Evolutionary conservation across 2,888 invertebrate species (phyloP).

Genomic region (Andrena praecox): DNA sequence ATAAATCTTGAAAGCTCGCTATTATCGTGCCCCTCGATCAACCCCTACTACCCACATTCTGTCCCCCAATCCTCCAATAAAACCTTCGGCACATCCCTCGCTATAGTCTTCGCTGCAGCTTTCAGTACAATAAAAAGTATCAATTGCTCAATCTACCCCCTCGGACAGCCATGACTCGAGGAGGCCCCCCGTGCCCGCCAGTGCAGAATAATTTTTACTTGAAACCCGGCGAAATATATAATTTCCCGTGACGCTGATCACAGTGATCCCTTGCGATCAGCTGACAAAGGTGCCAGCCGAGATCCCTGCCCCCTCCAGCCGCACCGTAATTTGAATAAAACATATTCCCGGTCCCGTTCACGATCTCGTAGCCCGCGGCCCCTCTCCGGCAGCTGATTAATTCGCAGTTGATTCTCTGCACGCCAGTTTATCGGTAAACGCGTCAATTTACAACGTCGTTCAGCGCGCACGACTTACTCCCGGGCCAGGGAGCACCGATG

Average conservation of each 20-base stretch:
- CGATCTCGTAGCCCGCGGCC: constrained; percentile 50
- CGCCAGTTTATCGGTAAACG: constrained; percentile 62
- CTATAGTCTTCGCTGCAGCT: background rate
- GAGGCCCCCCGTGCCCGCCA: background rate
- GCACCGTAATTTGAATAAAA: constrained; percentile 47
- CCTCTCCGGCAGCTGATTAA: constrained; percentile 41
- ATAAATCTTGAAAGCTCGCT: background rate
- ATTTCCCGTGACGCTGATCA: constrained; percentile 35
- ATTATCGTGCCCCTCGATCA: too few relatives aligned
- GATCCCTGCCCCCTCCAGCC: constrained; percentile 3
- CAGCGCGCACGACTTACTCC: constrained; percentile 12
- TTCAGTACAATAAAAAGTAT: background rate
- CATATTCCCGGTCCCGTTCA: constrained; percentile 34
- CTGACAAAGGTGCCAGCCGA: constrained; percentile 27
- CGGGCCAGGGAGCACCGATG: constrained; percentile 7
- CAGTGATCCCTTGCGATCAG: constrained; percentile 34
- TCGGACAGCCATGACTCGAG: too few relatives aligned
- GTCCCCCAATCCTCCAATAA: background rate
- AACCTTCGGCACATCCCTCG: background rate
- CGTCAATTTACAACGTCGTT: constrained; percentile 57
- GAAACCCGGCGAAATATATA: constrained; percentile 38
- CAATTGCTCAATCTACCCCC: background rate
- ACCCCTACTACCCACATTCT: too few relatives aligned
- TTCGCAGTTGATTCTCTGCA: constrained; percentile 54
- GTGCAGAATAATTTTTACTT: constrained; percentile 14